Conservation (phyloP, 2,888 invertebrate genomes). For the Sicus ferrugineus region DNA sequence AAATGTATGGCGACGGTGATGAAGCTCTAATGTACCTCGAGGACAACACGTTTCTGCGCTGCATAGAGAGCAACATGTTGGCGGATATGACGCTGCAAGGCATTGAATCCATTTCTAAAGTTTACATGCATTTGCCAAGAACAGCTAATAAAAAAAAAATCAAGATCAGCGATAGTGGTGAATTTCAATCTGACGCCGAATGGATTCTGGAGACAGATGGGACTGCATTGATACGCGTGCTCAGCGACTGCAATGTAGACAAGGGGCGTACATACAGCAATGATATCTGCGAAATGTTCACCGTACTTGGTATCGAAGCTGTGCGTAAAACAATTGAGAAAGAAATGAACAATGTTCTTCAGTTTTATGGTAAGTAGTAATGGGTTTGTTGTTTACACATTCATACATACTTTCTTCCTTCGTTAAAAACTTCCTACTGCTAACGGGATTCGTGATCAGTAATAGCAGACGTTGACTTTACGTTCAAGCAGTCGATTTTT, state of each 20-base stretch:
- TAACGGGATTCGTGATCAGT: too few species aligned
- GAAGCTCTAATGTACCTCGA: slow-evolving; percentile 68
- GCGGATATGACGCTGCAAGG: slow-evolving; percentile 97
- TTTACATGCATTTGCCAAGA: slow-evolving; percentile 97
- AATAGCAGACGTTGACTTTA: too few species aligned
- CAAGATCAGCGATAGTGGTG: slow-evolving; percentile 87
- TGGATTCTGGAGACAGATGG: slow-evolving; percentile 99
- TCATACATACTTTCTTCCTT: background rate
- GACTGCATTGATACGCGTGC: slow-evolving; percentile 91
- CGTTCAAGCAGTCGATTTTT: too few species aligned
- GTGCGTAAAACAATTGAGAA: slow-evolving; percentile 97
- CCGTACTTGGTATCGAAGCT: slow-evolving; percentile 94
- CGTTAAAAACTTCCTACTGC: too few species aligned
- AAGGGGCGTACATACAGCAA: slow-evolving; percentile 97
- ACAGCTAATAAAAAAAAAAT: slow-evolving; percentile 96
- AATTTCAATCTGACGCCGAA: slow-evolving; percentile 95
- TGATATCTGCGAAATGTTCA: slow-evolving; percentile 98
- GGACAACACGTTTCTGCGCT: slow-evolving; percentile 95
- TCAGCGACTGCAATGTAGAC: slow-evolving; percentile 94
- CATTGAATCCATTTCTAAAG: slow-evolving; percentile 93
- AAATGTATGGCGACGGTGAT: slow-evolving; percentile 63
- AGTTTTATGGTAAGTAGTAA: slow-evolving; percentile 78
- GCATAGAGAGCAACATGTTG: slow-evolving; percentile 97
- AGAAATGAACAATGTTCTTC: slow-evolving; percentile 97
- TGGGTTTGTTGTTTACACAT: background rate